Evolutionary conservation across 2,113 vertebrate genomes (phyloP), one percentile per base, ranked within the genome.

Genomic region (Dissostichus mawsoni): DNA sequence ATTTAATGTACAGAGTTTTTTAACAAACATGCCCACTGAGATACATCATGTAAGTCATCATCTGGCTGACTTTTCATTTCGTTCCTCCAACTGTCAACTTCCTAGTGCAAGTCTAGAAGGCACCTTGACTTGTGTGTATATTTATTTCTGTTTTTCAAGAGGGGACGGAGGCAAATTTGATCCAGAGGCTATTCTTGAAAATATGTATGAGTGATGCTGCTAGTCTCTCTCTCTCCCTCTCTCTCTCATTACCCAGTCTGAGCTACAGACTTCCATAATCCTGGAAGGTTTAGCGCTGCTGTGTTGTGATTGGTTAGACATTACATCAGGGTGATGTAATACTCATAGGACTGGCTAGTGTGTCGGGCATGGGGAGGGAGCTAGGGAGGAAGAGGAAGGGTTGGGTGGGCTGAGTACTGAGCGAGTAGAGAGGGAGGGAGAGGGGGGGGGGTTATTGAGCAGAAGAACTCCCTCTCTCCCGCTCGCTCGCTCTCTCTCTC

Each of bases 241-340:
- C 87, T 89, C 91, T 91, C 95, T 96, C 92, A 95, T 97, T 96
- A 96, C 92, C 91, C 92, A 94, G 93, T 95, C 92, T 94, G 88
- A 94, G 93, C 94, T 91, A 93, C 92, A 79, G 92, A 84, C 94
- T 93, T 95, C 93, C 90, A 92, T 95, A 94, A 94, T 95, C 94
- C 92, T 95, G 91, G 93, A 96, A 95, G 94, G 92, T 94, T 95
- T 95, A 95, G 89, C 91, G 87, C 87, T 87, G 91, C 93, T 88
- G 93, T 90, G 90, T 84, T 95, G 91, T 90, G 94, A 93, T 95
- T 91, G 90, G 94, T 94, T 92, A 97, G 96, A 97, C 95, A 94
- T 97, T 96, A 96, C 96, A 96, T 97, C 97, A 97, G 96, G 95
- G 95, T 95, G 95, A 96, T 96, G 95, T 95, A 96, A 96, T 95